Evolutionary conservation across 2,113 vertebrate species (phyloP).

Genomic region (Australoheros scitulus): DNA sequence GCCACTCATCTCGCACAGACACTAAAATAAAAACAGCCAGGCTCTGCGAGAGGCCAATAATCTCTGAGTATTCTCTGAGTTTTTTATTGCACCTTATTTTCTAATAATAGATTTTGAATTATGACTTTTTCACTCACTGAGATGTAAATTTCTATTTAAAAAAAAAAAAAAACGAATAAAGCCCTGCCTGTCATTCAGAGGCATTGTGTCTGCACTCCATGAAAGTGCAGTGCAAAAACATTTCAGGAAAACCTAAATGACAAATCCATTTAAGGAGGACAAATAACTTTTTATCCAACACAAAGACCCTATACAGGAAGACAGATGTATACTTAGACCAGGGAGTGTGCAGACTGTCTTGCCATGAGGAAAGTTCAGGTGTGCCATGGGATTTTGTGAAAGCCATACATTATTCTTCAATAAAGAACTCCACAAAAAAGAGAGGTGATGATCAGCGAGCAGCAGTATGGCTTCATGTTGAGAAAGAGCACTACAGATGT

Average conservation of each 20-base stretch:
- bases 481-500: neutral
- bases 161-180: neutral
- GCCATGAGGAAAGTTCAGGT: no score
- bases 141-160: neutral
- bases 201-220: no score
- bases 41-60: neutral
- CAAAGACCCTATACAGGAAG: neutral
- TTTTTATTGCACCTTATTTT: neutral
- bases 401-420: no score
- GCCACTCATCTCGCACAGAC: neutral
- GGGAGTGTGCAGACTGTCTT: no score
- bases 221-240: neutral
- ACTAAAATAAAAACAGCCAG: neutral
- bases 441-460: neutral
- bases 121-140: neutral
- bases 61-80: neutral
- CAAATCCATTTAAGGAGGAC: fast-evolving
- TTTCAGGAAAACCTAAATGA: neutral
- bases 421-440: no score
- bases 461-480: neutral
- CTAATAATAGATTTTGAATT: neutral
- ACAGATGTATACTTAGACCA: no score
- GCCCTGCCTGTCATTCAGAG: neutral
- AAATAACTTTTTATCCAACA: neutral
- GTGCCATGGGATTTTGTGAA: no score